Evolutionary conservation across 2,113 vertebrate species (phyloP), one percentile per base, ranked within the genome.

Genomic region (Hucho hucho): DNA sequence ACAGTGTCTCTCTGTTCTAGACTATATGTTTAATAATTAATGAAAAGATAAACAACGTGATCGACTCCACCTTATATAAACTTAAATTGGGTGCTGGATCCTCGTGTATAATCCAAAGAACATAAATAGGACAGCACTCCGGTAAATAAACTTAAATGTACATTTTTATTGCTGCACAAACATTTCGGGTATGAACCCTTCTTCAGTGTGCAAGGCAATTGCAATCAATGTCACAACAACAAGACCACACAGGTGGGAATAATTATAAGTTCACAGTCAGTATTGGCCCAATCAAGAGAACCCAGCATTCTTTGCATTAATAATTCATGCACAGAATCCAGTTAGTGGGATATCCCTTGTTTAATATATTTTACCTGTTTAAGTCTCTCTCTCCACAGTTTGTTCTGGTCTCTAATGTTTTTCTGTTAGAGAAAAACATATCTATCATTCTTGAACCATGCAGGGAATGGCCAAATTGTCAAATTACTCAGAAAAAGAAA

Each of bases 401-500:
- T 56, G 59, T 75, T 65, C 72, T 75, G 74, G 61, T 69, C 59
- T 78, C 79, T 85, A n/a, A 74, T 28, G 80, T 74, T 83, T 73
- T 75, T 69, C 68, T 85, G 69, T 75, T 76, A 75, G 49, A 70
- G 66, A 82, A 87, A 87, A 89, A 85, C 81, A 87, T 75, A 89
- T 91, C 85, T 77, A 85, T 92, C 88, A 87, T 88, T 85, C 78
- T 58, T 29, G 73, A 87, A 83, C 83, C 81, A 72, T 73, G 83
- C 80, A 79, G 83, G 70, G 58, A 82, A 87, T 86, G 70, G 81
- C 83, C 87, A 87, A 90, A 90, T 90, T 87, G 88, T 89, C 85
- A 89, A 91, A 89, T 91, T 91, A 90, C 81, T 91, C 87, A 87
- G 79, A 73, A 75, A 87, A 76, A 82, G 73, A 76, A 92, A 90